Evolutionary conservation across 2,797 vertebrate genomes (phyloP), one percentile per base, ranked within the genome.

Genomic region (Zalophus californianus): DNA sequence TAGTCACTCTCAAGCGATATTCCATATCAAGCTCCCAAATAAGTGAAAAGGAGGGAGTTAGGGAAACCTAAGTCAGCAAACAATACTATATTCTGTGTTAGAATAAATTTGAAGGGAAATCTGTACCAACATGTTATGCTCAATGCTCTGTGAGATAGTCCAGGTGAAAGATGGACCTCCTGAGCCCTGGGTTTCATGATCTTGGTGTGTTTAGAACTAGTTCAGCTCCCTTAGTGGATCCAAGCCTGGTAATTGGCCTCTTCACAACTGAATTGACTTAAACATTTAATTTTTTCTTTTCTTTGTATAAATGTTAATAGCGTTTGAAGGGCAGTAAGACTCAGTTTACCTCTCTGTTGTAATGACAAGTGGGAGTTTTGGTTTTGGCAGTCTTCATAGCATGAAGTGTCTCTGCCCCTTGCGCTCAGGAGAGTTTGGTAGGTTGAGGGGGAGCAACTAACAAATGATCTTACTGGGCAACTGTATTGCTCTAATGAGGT

Each of bases 201-300:
- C 41, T 72, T 75, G 35, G 13, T 77, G 38, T 83, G 62, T 5
- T 38, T 80, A 92, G 84, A 94, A 60, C 16, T 41, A 58, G 66
- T 90, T 96, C 32, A 77, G 11, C n/a, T 91, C 77, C 78, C 32
- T 85, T 56, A 79, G 35, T 85, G 82, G 60, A 58, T 54, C n/a
- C 13, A 44, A 85, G n/a, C 48, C 68, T 85, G 27, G 79, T 90
- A 56, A 79, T 75, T 87, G 56, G 50, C 82, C 50, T 90, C 7
- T 62, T 90, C 23, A 73, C 44, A 84, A 77, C 35, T 3, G 35
- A 95, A 66, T 68, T 91, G 60, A 82, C 20, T 87, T 64, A 80
- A 70, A 77, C 16, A 29, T 82, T 79, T 60, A 80, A 25, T 44
- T 35, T 92, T 79, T 89, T 86, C 27, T 94, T 91, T 91, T 82